Evolutionary conservation across 2,888 invertebrate genomes (phyloP), one percentile per base, ranked within the genome.

Genomic region (Lysandra bellargus): DNA sequence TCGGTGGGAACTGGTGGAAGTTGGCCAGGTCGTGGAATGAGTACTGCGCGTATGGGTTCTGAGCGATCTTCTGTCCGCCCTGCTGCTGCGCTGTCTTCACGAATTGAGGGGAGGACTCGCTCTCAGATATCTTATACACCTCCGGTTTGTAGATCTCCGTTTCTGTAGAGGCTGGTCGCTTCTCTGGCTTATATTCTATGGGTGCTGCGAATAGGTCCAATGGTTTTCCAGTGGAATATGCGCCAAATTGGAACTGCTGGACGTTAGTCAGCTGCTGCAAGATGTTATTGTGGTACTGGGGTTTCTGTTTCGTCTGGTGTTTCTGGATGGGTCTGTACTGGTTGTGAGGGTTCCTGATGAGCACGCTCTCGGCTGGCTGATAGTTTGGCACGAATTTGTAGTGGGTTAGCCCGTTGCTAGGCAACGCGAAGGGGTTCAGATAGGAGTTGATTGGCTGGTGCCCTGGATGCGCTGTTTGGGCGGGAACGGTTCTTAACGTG

Each of bases 401-500:
- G 80, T 91, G 91, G 37, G 88, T 85, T 1, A 88, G 81, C 0
- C 87, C 90, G 80, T 90, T 90, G 83, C 88, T 91, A 80, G 90
- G 90, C 78, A 90, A 84, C 0, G 90, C 86, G 82, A 92, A 95
- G 0, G 95, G 95, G 79, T 95, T 95, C 82, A 93, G 88, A 82
- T 95, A 95, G 0, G 92, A 88, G 83, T 89, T 94, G 80, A 95
- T 91, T 1, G 95, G 95, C 82, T 95, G 94, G 82, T 93, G 93
- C 5, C 85, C 85, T 0, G 90, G 88, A 0, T 87, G 85, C 1
- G 90, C 87, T 3, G 85, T 84, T 2, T 89, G 87, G 3, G 88
- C 83, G 9, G 89, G 87, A 1, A 92, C 88, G 0, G 90, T 91
- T 14, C 93, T 84, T 1, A 89, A 84, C 3, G 94, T 94, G 1